Conservation (phyloP, 1,140 invertebrate genomes). For the Hyposmocoma kahamanoa region DNA sequence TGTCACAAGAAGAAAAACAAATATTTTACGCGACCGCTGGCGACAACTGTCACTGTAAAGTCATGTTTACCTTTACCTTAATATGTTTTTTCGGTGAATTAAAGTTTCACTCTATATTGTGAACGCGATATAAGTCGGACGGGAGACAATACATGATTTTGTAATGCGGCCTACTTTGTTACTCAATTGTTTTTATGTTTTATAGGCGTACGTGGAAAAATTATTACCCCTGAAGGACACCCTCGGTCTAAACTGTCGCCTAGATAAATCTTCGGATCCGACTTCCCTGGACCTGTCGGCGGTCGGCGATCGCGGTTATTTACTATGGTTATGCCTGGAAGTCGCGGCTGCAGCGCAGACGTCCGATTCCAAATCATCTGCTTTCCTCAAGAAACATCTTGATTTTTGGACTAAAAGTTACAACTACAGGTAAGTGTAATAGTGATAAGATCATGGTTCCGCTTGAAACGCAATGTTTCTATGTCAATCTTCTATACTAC, state of each 20-base stretch:
- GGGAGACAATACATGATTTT: too few species aligned
- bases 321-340: constrained; percentile 88
- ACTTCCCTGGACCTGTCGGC: constrained; percentile 78
- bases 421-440: constrained; percentile 77
- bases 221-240: constrained; percentile 79
- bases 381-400: constrained; percentile 83
- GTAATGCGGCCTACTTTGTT: neutral
- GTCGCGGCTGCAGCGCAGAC: constrained; percentile 83
- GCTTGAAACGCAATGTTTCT: too few species aligned
- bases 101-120: too few species aligned
- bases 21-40: too few species aligned
- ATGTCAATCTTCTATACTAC: too few species aligned
- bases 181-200: constrained; percentile 4
- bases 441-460: too few species aligned
- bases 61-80: too few species aligned
- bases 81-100: too few species aligned
- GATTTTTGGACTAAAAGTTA: constrained; percentile 84
- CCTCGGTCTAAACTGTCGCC: constrained; percentile 45
- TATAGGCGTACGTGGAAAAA: constrained; percentile 83
- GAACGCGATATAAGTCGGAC: too few species aligned
- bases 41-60: too few species aligned
- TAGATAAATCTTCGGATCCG: constrained; percentile 67
- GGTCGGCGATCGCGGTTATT: constrained; percentile 85
- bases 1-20: too few species aligned
- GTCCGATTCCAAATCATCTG: constrained; percentile 76